Evolutionary conservation across 2,113 vertebrate genomes (phyloP).

Genomic region (Ameiurus melas): DNA sequence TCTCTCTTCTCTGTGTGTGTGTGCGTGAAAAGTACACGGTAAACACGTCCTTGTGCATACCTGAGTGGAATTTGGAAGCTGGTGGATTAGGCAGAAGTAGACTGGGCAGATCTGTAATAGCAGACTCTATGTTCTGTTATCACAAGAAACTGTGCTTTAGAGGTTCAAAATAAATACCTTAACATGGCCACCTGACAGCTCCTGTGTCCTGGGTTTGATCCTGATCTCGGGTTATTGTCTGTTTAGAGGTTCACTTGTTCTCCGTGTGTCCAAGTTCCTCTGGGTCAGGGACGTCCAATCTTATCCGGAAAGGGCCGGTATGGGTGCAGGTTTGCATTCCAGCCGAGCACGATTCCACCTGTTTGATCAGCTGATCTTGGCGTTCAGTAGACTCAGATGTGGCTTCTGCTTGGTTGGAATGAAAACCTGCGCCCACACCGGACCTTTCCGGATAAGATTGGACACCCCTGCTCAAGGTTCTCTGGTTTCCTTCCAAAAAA

Average conservation of each 20-base stretch:
- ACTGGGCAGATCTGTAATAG: background rate
- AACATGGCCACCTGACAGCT: background rate
- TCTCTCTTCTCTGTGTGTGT: conserved; percentile 38
- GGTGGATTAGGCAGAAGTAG: background rate
- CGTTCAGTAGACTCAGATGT: no score
- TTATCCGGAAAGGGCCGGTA: no score
- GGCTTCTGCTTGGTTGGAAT: no score
- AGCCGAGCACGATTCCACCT: no score
- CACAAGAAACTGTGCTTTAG: background rate
- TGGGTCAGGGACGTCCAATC: no score
- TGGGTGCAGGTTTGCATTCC: no score
- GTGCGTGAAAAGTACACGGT: background rate
- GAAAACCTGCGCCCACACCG: no score
- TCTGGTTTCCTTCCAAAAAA: background rate
- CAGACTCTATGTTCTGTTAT: background rate
- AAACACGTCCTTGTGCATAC: background rate
- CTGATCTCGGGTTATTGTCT: background rate
- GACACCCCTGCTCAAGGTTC: no score
- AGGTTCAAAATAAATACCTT: background rate
- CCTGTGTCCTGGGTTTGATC: background rate
- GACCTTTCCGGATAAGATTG: no score
- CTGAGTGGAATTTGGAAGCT: background rate
- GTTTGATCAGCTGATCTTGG: no score
- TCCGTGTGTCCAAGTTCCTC: background rate
- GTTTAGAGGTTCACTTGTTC: background rate